Base-by-base conservation (phyloP, 2,888 invertebrate species). In the Drosophila siamana region DNA sequence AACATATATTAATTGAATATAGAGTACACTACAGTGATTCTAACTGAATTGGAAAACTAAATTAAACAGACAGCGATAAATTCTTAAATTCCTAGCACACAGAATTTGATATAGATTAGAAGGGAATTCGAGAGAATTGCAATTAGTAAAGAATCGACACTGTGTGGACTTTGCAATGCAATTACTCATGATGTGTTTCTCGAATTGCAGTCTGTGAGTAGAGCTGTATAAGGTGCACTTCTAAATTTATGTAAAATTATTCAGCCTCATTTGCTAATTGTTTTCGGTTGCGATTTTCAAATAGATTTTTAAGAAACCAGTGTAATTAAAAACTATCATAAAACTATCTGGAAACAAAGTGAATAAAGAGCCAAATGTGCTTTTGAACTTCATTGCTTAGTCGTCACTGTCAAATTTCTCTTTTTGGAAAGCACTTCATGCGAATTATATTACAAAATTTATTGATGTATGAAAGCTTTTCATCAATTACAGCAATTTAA, bases 91-190 rank as follows among this genome's bases (percentile, higher is more conserved):
- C 28, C 28, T 28, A 28, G n/a, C n/a, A 28, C 28, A 28, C 9
- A 28, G 28, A 28, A 8, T 4, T n/a, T n/a, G 33, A 11, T 33
- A 33, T 33, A 33, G 4, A 33, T 33, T 33, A 33, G 33, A 33
- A 33, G 33, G 33, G 33, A 33, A 33, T 33, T n/a, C 33, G 33
- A 33, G n/a, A 33, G n/a, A 33, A n/a, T 33, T n/a, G 33, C 33
- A 33, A 33, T 33, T 33, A 33, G 33, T 33, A 1, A n/a, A 11
- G n/a, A n/a, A 33, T 11, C 33, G 33, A 33, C 26, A 4, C n/a
- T n/a, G 33, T 33, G 33, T 33, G 33, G 33, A 33, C 33, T 33
- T 33, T 33, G 33, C n/a, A 33, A 33, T 33, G 33, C 5, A 33
- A 3, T 38, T 13, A 38, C 13, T 13, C 36, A 15, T 7, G 11